Percentiles rank a stretch among this genome's conserved stretches.
phyloP scores from a whole-genome alignment of 2,113 vertebrate genomes.

The Rattus rattus region DNA sequence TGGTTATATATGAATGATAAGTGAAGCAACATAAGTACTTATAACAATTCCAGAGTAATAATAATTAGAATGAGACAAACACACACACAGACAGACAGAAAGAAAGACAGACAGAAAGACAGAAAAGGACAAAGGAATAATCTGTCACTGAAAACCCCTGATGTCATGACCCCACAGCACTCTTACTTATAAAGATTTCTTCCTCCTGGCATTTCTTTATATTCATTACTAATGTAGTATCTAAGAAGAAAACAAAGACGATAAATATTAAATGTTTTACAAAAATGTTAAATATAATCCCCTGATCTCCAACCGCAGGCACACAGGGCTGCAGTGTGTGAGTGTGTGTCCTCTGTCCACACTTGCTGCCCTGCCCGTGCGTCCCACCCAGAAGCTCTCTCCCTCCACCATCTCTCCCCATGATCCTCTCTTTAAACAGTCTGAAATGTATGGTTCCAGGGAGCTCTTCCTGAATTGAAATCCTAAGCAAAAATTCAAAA shows the following conservation, averaged over 20 bases:
- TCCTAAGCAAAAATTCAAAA: slow-evolving; percentile 32
- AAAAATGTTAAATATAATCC: background rate
- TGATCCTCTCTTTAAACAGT: background rate
- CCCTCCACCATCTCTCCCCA: background rate
- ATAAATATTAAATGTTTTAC: slow-evolving; percentile 27
- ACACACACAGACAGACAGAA: background rate
- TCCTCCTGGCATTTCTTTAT: slow-evolving; percentile 89
- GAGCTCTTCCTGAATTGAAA: background rate
- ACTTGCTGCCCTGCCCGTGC: background rate
- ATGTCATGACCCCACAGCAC: background rate
- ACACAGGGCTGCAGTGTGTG: fast-evolving
- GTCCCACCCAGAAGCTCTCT: background rate
- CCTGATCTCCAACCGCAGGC: background rate
- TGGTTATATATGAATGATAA: background rate
- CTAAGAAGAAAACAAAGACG: slow-evolving; percentile 85
- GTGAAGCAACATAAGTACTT: background rate
- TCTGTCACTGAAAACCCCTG: slow-evolving; percentile 13
- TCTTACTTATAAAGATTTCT: slow-evolving; percentile 97
- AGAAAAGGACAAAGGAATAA: background rate
- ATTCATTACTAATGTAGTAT: slow-evolving; percentile 96
- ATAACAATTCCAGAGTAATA: slow-evolving; percentile 14
- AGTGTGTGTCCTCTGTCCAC: too few relatives aligned
- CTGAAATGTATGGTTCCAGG: background rate
- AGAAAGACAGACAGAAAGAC: background rate
- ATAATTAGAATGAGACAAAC: background rate